These are phyloP conservation scores for Chionomys nivalis DNA, from an alignment of 2,113 vertebrate genomes.

Conservation along the genomic window DNA sequence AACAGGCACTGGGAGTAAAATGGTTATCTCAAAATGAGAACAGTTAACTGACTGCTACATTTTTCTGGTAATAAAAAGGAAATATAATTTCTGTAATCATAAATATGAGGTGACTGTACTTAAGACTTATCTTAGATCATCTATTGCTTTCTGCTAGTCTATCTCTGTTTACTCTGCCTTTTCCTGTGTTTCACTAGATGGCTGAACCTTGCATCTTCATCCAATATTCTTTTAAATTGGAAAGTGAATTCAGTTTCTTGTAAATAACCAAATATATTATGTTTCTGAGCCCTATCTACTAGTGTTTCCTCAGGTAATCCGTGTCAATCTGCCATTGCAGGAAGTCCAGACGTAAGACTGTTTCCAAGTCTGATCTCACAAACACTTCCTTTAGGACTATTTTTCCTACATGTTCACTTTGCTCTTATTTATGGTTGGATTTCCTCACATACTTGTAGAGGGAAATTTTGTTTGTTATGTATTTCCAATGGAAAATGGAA, in stretches of 20 bases:
- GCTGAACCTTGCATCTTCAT: background rate
- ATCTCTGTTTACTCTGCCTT: background rate
- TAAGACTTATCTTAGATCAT: background rate
- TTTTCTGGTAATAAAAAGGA: background rate
- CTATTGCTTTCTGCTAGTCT: background rate
- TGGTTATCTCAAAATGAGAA: background rate
- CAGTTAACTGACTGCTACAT: background rate
- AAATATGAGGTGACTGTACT: background rate
- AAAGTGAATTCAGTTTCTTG: background rate
- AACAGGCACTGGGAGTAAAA: background rate
- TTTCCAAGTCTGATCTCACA: background rate
- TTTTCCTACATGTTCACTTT: background rate
- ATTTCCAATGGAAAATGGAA: conserved; percentile 14
- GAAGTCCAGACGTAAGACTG: background rate
- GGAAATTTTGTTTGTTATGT: background rate
- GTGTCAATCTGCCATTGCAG: background rate
- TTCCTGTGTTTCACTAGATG: background rate
- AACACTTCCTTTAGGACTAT: background rate
- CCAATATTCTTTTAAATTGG: background rate
- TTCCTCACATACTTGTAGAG: background rate
- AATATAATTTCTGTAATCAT: background rate
- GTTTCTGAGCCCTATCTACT: background rate
- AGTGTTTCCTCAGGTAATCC: background rate
- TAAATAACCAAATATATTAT: background rate
- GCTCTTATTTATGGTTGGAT: background rate